A percentile compares a stretch with the other conserved stretches of the same genome.
Conservation (phyloP, 92 coral and sea anemone genomes). For the Heliopora coerulea region DNA sequence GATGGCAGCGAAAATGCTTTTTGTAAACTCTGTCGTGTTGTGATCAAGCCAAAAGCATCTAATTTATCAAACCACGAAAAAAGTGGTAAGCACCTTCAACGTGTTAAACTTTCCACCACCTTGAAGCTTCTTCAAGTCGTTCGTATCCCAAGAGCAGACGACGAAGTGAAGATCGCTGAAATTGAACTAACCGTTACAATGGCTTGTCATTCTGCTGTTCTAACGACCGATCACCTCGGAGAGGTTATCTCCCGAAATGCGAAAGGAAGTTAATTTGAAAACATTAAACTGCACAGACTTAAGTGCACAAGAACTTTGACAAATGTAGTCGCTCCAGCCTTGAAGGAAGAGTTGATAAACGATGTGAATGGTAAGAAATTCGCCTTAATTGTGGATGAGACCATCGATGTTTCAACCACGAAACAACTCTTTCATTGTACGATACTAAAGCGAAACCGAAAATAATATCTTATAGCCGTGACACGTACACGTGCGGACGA, state of each 20-base stretch:
- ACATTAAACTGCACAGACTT: slow-evolving; percentile 31
- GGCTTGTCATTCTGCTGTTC: no score
- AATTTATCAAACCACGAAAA: slow-evolving; percentile 23
- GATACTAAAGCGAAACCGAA: slow-evolving; percentile 18
- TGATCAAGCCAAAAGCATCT: slow-evolving; percentile 20
- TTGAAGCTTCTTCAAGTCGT: slow-evolving; percentile 11
- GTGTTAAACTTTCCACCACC: slow-evolving; percentile 9
- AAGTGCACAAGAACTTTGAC: slow-evolving; percentile 35
- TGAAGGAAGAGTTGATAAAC: slow-evolving; percentile 17
- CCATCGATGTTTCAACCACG: slow-evolving; percentile 16
- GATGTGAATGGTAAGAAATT: slow-evolving; percentile 21
- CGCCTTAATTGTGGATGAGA: slow-evolving; percentile 25
- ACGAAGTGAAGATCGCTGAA: no score
- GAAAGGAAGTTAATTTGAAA: slow-evolving; percentile 37
- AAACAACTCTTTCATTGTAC: slow-evolving; percentile 14
- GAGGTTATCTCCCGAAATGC: slow-evolving; percentile 37
- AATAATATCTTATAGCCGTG: not conserved
- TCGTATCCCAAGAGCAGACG: slow-evolving; percentile 17
- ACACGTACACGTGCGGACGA: slow-evolving; percentile 19
- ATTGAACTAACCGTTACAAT: no score
- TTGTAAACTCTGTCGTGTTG: slow-evolving; percentile 19
- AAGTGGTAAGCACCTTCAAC: slow-evolving; percentile 20
- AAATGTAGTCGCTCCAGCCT: no score
- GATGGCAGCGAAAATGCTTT: no score
- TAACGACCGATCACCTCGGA: slow-evolving; percentile 43